Conservation (phyloP, 1,140 invertebrate genomes). For the Lasioglossum baleicum region DNA sequence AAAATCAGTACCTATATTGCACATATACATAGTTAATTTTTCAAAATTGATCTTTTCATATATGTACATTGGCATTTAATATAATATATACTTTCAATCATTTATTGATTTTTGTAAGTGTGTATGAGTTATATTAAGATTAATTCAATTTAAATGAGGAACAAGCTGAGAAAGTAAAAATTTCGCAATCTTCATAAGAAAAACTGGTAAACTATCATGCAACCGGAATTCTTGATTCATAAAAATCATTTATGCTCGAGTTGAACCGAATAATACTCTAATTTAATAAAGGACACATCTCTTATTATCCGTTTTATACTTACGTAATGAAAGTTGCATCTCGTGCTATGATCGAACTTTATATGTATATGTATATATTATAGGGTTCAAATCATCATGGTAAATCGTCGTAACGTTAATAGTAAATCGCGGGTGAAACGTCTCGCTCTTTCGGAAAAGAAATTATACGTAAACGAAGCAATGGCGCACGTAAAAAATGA, state of each 20-base stretch:
- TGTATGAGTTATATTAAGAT: background rate
- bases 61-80: no score
- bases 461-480: conserved; percentile 85
- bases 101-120: background rate
- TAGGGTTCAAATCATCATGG: conserved; percentile 40
- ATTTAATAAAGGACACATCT: background rate
- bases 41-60: background rate
- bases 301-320: no score
- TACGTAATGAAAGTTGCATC: no score
- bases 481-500: conserved; percentile 85
- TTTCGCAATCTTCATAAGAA: background rate
- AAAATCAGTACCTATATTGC: background rate
- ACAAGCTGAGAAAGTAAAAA: background rate
- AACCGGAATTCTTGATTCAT: background rate
- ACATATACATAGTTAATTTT: no score
- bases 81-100: background rate
- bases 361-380: background rate
- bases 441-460: conserved; percentile 71
- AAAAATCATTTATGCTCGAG: background rate
- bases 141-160: no score
- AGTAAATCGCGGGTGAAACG: conserved; percentile 78
- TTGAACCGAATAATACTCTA: background rate
- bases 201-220: background rate
- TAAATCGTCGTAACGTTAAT: conserved; percentile 21
- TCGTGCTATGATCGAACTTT: no score